A percentile compares a stretch with the other conserved stretches of the same genome.
phyloP scores from a whole-genome alignment of 2,113 vertebrate genomes.

The Cacatua alba region DNA sequence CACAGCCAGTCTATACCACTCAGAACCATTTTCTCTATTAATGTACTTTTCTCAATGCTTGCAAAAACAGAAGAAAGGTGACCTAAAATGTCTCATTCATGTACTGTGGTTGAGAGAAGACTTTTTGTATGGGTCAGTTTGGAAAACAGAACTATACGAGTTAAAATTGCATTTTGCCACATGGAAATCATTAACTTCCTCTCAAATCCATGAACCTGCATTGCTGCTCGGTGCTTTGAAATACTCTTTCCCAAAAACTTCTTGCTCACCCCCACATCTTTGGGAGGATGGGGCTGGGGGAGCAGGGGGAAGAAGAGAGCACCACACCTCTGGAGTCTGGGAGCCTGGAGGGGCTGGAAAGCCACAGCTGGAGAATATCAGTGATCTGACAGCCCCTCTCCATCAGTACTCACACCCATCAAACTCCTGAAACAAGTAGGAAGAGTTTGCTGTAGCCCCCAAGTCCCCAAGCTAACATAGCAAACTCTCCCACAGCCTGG shows the following conservation, averaged over 20 bases:
- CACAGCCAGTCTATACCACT: neutral
- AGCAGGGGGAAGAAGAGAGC: neutral
- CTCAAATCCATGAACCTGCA: neutral
- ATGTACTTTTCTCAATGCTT: neutral
- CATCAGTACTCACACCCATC: neutral
- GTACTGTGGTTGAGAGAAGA: neutral
- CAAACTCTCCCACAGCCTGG: neutral
- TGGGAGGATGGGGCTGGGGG: too few relatives aligned
- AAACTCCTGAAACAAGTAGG: neutral
- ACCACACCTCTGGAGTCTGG: neutral
- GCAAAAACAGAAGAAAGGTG: neutral
- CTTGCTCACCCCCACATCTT: neutral
- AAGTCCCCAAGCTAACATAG: neutral
- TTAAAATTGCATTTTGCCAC: neutral
- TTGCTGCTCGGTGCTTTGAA: neutral
- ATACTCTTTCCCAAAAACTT: neutral
- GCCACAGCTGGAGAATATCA: neutral
- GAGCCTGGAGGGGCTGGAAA: neutral
- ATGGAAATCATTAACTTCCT: accelerated
- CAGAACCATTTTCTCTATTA: neutral
- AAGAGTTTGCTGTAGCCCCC: neutral
- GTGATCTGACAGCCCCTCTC: too few relatives aligned
- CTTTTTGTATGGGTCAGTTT: neutral
- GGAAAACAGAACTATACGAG: neutral
- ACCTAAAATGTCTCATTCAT: neutral